Conservation (phyloP, 2,888 invertebrate species). For the Deilephila elpenor region DNA sequence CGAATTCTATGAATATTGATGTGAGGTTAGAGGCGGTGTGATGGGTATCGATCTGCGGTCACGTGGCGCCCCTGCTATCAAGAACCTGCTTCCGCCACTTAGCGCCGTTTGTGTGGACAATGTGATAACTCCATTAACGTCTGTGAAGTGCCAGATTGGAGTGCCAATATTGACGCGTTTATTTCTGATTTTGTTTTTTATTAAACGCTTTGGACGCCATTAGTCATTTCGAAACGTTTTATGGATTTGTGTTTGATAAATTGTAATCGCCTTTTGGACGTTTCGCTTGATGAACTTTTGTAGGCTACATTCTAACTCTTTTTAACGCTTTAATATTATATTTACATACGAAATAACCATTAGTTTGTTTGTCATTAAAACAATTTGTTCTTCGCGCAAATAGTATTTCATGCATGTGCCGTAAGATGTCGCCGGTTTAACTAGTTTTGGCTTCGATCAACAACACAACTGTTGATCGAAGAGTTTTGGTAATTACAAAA, state of each 20-base stretch:
- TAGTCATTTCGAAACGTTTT: not conserved
- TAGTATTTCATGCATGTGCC: not conserved
- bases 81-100: conserved; percentile 62
- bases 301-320: no score
- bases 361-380: not conserved
- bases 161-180: conserved; percentile 18
- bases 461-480: no score
- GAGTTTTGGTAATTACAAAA: no score
- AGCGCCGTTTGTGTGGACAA: conserved; percentile 49
- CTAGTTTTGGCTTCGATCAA: not conserved
- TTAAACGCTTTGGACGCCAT: not conserved
- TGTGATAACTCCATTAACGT: conserved; percentile 51
- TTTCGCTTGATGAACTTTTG: no score
- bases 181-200: conserved; percentile 22
- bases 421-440: not conserved
- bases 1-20: conserved; percentile 17
- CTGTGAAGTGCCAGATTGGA: conserved; percentile 24
- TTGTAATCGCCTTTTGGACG: no score
- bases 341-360: no score
- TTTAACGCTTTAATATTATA: no score
- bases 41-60: conserved; percentile 16
- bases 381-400: not conserved
- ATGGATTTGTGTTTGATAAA: not conserved
- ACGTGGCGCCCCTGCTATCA: conserved; percentile 33
- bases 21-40: not conserved